Evolutionary conservation across 1,140 invertebrate species (phyloP).

Genomic region (Solenopsis invicta): DNA sequence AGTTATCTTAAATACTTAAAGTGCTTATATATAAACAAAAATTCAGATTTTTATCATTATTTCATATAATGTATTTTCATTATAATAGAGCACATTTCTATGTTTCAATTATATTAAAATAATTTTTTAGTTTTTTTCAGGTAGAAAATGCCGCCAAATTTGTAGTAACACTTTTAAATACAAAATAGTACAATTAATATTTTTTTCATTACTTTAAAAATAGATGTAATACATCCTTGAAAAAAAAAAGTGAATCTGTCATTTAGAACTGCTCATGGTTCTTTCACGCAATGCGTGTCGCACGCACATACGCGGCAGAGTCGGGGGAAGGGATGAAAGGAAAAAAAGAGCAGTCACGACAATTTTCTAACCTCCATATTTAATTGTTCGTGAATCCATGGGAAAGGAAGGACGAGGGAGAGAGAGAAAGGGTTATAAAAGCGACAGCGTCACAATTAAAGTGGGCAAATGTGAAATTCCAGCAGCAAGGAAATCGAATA

Average conservation of each 20-base stretch:
- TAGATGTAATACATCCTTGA: too few species aligned
- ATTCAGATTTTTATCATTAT: too few species aligned
- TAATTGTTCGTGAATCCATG: slow-evolving; percentile 34
- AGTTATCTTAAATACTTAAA: too few species aligned
- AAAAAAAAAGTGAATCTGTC: neutral
- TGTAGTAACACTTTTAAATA: too few species aligned
- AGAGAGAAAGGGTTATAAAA: slow-evolving; percentile 38
- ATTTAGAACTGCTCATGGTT: neutral
- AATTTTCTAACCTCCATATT: slow-evolving; percentile 57
- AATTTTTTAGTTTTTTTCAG: too few species aligned
- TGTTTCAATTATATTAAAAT: too few species aligned
- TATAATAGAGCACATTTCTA: too few species aligned
- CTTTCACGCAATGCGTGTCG: neutral
- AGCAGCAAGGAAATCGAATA: neutral
- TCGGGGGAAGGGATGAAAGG: neutral
- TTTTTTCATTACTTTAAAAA: too few species aligned
- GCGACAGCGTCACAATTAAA: slow-evolving; percentile 18
- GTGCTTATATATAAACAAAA: too few species aligned
- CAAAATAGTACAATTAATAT: too few species aligned
- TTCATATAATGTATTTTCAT: too few species aligned
- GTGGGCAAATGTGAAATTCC: neutral
- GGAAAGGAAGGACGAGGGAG: neutral
- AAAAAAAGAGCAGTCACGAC: slow-evolving; percentile 1
- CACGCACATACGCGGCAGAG: neutral
- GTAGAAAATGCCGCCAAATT: too few species aligned